Evolutionary conservation across 2,797 vertebrate genomes (phyloP), one percentile per base, ranked within the genome.

Genomic region (Catostomus latipinnis): DNA sequence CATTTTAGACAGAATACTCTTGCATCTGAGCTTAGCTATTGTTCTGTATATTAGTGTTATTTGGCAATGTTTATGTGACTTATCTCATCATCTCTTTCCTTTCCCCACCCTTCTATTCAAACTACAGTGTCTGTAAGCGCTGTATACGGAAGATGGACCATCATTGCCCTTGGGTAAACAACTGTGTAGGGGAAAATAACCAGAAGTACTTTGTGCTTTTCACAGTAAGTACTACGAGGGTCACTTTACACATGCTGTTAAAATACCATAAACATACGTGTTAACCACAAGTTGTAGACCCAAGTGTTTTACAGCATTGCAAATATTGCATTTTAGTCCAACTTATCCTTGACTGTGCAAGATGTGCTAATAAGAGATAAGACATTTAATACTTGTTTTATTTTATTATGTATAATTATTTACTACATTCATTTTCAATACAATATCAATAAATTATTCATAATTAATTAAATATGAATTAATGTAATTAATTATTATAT

Each of bases 161-260:
- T 90, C 98, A 99, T 91, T 99, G 98, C 84, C 97, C 97, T 0
- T 99, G 98, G 98, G 96, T 99, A 87, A 99, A 99, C 86, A 99
- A 99, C 94, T 99, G 97, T 81, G 98, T 99, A 8, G 98, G 98
- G 80, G 98, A 99, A 92, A 98, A 92, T 91, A 99, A 99, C 94
- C 98, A 99, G 94, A 99, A 98, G 91, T 99, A 97, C 92, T 99
- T 99, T 92, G 97, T 99, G 90, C 95, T 99, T 90, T 99, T 99
- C 92, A 99, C 98, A 93, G 98, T 99, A 92, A 95, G 97, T 97
- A 76, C 34, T 66, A 14, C 52, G 13, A n/a, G 14, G 4, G 5
- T 13, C 16, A 53, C 14, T 22, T 53, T 2, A 60, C 45, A 43
- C 13, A 46, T 5, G 52, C 18, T 46, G 11, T 16, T 22, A 71